A percentile compares a stretch with the other conserved stretches of the same genome.
Conservation (phyloP, 1,140 invertebrate genomes). For the Subanguina moxae region DNA sequence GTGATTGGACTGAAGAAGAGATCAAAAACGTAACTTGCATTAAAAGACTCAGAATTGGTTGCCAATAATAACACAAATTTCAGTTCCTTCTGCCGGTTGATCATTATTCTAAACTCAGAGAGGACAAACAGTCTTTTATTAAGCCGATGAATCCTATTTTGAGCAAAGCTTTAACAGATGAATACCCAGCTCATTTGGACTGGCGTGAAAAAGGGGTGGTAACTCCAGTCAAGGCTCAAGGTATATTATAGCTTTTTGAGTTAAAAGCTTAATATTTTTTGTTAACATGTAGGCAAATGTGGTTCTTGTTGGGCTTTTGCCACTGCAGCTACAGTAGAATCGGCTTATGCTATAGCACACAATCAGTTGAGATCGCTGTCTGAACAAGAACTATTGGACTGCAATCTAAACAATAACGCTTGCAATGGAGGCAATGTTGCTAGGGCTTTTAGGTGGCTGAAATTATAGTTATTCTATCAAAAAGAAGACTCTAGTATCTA, state of each 20-base stretch:
- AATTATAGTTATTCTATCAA: too few relatives aligned
- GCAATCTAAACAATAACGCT: conserved; percentile 56
- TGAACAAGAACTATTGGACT: conserved; percentile 57
- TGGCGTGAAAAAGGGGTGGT: conserved; percentile 62
- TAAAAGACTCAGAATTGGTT: conserved; percentile 7
- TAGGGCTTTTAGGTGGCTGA: conserved; percentile 56
- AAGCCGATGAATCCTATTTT: conserved; percentile 20
- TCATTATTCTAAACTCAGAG: conserved; percentile 21
- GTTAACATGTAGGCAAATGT: conserved; percentile 27
- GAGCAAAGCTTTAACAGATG: conserved; percentile 2
- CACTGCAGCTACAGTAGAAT: conserved; percentile 47
- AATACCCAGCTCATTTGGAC: conserved; percentile 59
- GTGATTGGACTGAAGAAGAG: conserved; percentile 48
- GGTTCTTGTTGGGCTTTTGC: conserved; percentile 53
- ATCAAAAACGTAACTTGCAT: conserved; percentile 29
- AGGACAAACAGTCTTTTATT: conserved; percentile 32
- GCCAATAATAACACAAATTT: neutral
- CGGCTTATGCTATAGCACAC: conserved; percentile 46
- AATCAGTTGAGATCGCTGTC: conserved; percentile 50
- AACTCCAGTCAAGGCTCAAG: conserved; percentile 63
- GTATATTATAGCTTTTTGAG: conserved; percentile 1
- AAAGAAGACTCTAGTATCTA: too few relatives aligned
- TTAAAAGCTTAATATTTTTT: neutral
- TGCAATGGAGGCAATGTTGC: conserved; percentile 56
- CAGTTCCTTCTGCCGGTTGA: conserved; percentile 46